phyloP scores from a whole-genome alignment of 2,888 invertebrate genomes.

The Eupithecia subumbrata region DNA sequence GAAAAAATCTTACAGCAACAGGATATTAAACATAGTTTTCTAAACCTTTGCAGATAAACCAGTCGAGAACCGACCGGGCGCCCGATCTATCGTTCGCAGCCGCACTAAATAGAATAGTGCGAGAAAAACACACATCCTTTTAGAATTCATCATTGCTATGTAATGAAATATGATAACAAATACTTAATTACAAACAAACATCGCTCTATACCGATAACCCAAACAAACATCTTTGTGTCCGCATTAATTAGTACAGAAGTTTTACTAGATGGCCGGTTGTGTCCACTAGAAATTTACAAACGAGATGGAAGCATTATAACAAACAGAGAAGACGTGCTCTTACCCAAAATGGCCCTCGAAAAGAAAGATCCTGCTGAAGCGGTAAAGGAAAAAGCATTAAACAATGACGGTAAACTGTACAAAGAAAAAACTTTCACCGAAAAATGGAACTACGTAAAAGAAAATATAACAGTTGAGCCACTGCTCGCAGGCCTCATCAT shows the following conservation, averaged over 20 bases:
- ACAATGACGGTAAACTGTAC: constrained; percentile 56
- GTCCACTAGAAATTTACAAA: constrained; percentile 54
- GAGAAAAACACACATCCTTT: not conserved
- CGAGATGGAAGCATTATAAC: constrained; percentile 57
- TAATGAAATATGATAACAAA: constrained; percentile 37
- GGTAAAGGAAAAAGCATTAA: constrained; percentile 73
- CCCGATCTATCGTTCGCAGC: constrained; percentile 2
- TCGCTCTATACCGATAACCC: constrained; percentile 64
- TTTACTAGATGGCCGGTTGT: constrained; percentile 57
- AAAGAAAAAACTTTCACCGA: constrained; percentile 67
- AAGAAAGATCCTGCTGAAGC: constrained; percentile 59
- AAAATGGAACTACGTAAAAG: constrained; percentile 63
- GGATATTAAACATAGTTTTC: constrained; percentile 8
- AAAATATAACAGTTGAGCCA: constrained; percentile 89
- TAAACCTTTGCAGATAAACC: constrained; percentile 34
- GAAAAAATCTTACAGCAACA: not conserved
- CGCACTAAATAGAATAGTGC: not conserved
- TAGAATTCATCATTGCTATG: not conserved
- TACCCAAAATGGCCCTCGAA: constrained; percentile 64
- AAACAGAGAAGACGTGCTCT: constrained; percentile 33
- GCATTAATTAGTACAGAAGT: constrained; percentile 37
- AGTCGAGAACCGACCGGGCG: constrained; percentile 34
- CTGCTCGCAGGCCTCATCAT: constrained; percentile 88
- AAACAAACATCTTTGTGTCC: constrained; percentile 63
- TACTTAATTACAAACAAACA: constrained; percentile 70